Base-by-base conservation (phyloP, 2,113 vertebrate genomes). In the Formicarius rufipectus region DNA sequence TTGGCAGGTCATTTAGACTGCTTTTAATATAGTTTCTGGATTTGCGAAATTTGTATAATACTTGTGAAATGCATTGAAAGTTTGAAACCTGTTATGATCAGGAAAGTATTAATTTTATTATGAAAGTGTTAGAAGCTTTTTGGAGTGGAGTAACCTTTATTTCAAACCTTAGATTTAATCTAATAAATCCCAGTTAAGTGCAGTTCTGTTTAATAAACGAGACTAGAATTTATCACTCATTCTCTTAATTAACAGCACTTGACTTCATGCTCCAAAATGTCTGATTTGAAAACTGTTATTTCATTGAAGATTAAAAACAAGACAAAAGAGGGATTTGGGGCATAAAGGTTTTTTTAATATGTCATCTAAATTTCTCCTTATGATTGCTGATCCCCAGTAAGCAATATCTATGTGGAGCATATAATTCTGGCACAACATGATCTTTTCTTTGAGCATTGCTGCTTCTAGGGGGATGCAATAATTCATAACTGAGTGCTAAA, bases 191-290 rank as follows among this genome's bases (percentile, higher is more conserved):
- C 68, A 92, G 91, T 86, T 91, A 94, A 95, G 95, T 95, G 75
- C 37, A 94, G 8, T 96, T 97, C 96, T 92, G 31, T 90, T 95
- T 96, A 94, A 95, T 96, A 87, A 96, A 47, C 14, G 27, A 40
- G 87, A 56, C 79, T 95, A 78, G 87, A 87, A 96, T 95, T 97
- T 52, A 84, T 97, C 56, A 78, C n/a, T 97, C 60, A 80, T 96
- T 95, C 80, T 92, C 42, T 88, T 97, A 96, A 95, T 97, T 96
- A 97, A 77, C 62, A 93, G 80, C 76, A 87, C 82, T 97, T 97
- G 90, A 96, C 86, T 97, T 97, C 91, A 68, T 92, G 63, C 63
- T 87, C 67, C 76, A 55, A 97, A 95, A 89, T 91, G 42, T 75
- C 63, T 87, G 63, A 87, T 98, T 93, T 93, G 28, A 84, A 96